Percentiles rank a stretch among this genome's conserved stretches.
phyloP scores from a whole-genome alignment of 2,888 invertebrate species.

The Incurvaria masculella region DNA sequence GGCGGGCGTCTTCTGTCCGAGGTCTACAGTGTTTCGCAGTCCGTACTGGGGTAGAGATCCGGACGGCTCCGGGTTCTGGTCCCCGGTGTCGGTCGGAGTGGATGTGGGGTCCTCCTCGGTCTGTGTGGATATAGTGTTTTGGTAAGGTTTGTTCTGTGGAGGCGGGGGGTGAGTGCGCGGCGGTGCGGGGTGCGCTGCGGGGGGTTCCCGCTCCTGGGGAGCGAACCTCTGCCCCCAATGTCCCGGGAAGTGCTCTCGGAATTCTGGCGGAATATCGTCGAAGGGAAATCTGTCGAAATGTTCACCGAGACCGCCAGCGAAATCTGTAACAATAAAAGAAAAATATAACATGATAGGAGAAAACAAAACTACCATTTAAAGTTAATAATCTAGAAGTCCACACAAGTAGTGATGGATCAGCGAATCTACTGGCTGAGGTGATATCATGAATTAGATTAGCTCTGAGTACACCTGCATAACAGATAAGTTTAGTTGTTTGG shows the following conservation, averaged over 20 bases:
- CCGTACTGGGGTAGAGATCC: constrained; percentile 61
- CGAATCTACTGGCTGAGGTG: no score
- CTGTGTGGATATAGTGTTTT: constrained; percentile 26
- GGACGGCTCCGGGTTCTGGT: constrained; percentile 20
- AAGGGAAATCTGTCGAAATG: constrained; percentile 54
- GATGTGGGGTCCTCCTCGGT: constrained; percentile 33
- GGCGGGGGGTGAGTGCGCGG: constrained; percentile 23
- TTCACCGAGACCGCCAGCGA: constrained; percentile 41
- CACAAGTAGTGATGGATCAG: no score
- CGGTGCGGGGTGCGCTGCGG: constrained; percentile 23
- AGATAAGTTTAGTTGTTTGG: no score
- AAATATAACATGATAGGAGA: no score
- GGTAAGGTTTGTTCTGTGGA: constrained; percentile 19
- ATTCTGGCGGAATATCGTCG: constrained; percentile 51
- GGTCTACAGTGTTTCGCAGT: constrained; percentile 73
- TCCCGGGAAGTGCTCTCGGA: constrained; percentile 46
- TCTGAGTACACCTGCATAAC: no score
- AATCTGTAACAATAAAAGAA: constrained; percentile 43
- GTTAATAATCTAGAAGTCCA: no score
- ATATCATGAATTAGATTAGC: no score
- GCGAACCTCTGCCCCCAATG: constrained; percentile 43
- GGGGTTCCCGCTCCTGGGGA: constrained; percentile 21
- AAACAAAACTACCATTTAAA: no score
- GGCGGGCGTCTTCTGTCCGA: constrained; percentile 64
- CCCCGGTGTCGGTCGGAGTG: constrained; percentile 27